Conservation (phyloP, 2,113 vertebrate species). For the Phasianus colchicus region DNA sequence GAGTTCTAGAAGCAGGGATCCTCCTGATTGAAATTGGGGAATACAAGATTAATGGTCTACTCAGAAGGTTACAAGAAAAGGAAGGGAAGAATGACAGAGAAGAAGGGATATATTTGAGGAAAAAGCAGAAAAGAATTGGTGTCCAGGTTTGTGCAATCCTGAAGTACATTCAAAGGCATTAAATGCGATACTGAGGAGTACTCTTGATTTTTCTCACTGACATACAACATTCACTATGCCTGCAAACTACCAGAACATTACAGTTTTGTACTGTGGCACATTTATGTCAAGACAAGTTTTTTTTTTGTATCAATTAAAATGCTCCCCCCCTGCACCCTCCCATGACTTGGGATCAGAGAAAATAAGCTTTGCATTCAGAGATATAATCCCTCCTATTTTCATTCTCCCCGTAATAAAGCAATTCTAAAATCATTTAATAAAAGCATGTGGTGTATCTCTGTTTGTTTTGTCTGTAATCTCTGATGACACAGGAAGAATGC, state of each 20-base stretch:
- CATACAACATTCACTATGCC: neutral
- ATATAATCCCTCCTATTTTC: neutral
- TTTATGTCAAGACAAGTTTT: neutral
- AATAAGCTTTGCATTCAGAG: slow-evolving; percentile 10
- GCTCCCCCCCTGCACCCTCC: neutral
- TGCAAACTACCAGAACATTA: neutral
- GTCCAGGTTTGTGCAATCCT: fast-evolving
- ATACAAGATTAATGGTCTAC: neutral
- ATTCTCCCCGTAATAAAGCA: neutral
- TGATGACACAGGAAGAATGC: neutral
- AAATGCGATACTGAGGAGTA: neutral
- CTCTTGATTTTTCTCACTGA: neutral
- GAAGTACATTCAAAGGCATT: neutral
- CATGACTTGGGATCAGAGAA: neutral
- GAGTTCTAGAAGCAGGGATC: neutral
- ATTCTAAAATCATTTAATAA: slow-evolving; percentile 17
- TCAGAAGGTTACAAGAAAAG: neutral
- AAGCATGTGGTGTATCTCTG: neutral
- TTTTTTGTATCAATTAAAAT: neutral
- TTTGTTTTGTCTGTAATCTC: slow-evolving; percentile 41
- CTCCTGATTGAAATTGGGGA: neutral
- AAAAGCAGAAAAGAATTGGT: neutral
- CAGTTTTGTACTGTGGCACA: neutral
- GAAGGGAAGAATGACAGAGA: neutral
- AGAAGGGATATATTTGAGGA: neutral